These are phyloP conservation scores for Tupaia tana DNA, from an alignment of 2,113 vertebrate species.

Conservation along the genomic window DNA sequence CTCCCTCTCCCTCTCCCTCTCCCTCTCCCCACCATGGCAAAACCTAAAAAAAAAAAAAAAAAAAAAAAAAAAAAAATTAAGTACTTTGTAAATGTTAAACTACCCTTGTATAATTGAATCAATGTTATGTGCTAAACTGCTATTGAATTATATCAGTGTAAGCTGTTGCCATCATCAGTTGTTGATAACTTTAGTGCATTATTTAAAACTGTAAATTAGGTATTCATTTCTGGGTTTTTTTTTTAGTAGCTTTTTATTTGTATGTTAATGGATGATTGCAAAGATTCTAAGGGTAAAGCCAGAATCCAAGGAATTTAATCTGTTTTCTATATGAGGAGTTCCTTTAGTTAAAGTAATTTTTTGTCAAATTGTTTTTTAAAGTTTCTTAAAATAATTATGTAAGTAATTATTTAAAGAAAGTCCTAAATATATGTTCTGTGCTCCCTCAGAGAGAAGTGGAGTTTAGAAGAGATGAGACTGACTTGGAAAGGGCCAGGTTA, in stretches of 20 bases:
- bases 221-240: background rate
- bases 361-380: constrained; percentile 47
- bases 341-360: constrained; percentile 25
- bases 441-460: background rate
- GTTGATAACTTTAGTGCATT: background rate
- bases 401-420: background rate
- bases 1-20: too few relatives aligned
- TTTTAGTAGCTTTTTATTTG: background rate
- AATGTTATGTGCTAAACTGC: background rate
- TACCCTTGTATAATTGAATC: rapidly evolving
- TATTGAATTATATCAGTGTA: rapidly evolving
- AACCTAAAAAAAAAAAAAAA: too few relatives aligned
- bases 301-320: background rate
- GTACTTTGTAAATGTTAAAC: background rate
- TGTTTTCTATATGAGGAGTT: background rate
- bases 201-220: background rate
- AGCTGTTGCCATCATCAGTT: background rate
- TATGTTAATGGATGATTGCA: background rate
- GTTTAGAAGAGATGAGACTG: background rate
- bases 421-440: background rate
- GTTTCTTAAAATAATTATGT: background rate
- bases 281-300: background rate
- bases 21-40: too few relatives aligned
- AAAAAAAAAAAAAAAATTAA: background rate
- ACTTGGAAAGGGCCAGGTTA: background rate